Evolutionary conservation across 2,888 invertebrate genomes (phyloP).

Genomic region (Patella depressa): DNA sequence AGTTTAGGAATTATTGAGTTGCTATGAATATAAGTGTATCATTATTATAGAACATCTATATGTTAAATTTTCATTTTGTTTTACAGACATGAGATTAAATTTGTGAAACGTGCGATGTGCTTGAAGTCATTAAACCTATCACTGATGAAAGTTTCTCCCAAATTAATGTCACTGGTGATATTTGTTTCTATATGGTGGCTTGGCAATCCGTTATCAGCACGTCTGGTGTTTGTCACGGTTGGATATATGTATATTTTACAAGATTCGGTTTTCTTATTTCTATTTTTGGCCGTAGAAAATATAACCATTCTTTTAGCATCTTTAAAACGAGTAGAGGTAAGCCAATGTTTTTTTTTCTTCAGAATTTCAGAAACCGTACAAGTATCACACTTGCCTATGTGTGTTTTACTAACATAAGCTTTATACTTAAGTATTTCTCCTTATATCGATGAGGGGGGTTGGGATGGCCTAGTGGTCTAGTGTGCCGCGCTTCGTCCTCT

Average conservation of each 20-base stretch:
- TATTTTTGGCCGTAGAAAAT: slow-evolving; percentile 29
- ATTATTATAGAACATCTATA: too few species aligned
- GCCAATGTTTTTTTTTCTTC: background rate
- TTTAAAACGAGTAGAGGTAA: slow-evolving; percentile 35
- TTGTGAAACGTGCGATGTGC: slow-evolving; percentile 55
- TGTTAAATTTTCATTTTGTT: background rate
- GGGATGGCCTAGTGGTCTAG: too few species aligned
- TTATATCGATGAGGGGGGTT: too few species aligned
- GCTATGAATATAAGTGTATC: too few species aligned
- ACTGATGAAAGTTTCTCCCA: slow-evolving; percentile 17
- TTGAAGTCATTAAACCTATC: slow-evolving; percentile 28
- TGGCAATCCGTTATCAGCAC: slow-evolving; percentile 79
- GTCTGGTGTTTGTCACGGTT: slow-evolving; percentile 57
- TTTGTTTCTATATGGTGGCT: slow-evolving; percentile 82
- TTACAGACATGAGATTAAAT: slow-evolving; percentile 29
- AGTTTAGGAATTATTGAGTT: too few species aligned
- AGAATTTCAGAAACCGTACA: too few species aligned
- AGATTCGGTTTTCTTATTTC: slow-evolving; percentile 32
- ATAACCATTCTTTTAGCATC: slow-evolving; percentile 27
- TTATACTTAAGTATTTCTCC: too few species aligned
- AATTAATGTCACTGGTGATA: slow-evolving; percentile 30
- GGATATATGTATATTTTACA: slow-evolving; percentile 34
- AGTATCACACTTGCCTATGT: too few species aligned
- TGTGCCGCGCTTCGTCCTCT: too few species aligned
- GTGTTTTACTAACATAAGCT: too few species aligned